A percentile compares a stretch with the other conserved stretches of the same genome.
phyloP scores from a whole-genome alignment of 1,140 invertebrate species.

The Drosophila auraria region DNA sequence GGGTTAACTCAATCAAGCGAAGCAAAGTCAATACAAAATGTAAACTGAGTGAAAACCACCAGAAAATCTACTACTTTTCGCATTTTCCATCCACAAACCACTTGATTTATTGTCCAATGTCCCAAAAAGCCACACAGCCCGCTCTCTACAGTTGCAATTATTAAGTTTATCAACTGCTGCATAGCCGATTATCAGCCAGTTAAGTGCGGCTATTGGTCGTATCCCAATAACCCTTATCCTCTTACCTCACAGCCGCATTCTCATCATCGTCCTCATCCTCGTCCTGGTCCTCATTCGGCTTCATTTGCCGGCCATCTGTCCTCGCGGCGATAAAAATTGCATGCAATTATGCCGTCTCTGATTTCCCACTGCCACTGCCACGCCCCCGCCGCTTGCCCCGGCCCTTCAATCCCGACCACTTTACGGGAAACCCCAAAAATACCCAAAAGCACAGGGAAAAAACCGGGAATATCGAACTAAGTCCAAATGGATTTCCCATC shows the following conservation, averaged over 20 bases:
- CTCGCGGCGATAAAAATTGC: slow-evolving; percentile 63
- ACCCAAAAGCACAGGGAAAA: slow-evolving; percentile 11
- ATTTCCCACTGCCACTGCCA: slow-evolving; percentile 7
- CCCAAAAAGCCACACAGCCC: neutral
- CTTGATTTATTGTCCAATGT: slow-evolving; percentile 5
- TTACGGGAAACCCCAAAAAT: slow-evolving; percentile 30
- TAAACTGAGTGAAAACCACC: too few species aligned
- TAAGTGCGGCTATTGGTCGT: slow-evolving; percentile 24
- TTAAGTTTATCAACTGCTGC: slow-evolving; percentile 37
- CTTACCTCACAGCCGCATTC: slow-evolving; percentile 1
- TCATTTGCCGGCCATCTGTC: slow-evolving; percentile 42
- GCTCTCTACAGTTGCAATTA: slow-evolving; percentile 11
- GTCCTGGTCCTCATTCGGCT: slow-evolving; percentile 16
- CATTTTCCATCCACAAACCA: neutral
- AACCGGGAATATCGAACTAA: slow-evolving; percentile 42
- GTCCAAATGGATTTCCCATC: slow-evolving; percentile 37
- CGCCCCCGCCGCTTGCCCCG: neutral
- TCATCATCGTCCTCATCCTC: neutral
- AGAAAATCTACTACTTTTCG: neutral
- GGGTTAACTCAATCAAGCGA: too few species aligned
- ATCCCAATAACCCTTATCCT: slow-evolving; percentile 24
- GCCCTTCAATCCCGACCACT: slow-evolving; percentile 5
- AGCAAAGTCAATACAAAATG: too few species aligned
- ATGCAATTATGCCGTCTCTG: slow-evolving; percentile 65
- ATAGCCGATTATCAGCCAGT: slow-evolving; percentile 37